Percentiles rank a stretch among this genome's conserved stretches.
Evolutionary conservation across 2,797 vertebrate genomes (phyloP).

Genomic region (Gambelia wislizenii): DNA sequence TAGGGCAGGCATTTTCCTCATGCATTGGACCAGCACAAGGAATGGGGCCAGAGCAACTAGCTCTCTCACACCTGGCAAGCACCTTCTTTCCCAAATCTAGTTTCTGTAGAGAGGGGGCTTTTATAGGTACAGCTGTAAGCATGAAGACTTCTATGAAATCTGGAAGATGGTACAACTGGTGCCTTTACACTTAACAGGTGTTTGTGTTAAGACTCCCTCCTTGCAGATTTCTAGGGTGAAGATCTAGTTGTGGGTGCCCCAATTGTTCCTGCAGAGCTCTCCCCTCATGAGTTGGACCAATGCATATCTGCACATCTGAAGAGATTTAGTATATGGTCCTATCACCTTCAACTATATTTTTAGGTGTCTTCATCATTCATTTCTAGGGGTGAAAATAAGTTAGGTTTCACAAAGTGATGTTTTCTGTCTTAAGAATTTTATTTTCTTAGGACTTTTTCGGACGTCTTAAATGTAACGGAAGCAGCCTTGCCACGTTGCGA

Average conservation of each 20-base stretch:
- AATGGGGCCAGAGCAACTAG: neutral
- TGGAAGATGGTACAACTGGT: neutral
- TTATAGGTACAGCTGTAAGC: neutral
- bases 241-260: neutral
- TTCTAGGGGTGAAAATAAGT: neutral
- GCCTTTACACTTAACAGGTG: neutral
- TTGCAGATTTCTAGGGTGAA: neutral
- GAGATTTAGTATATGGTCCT: neutral
- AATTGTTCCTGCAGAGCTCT: neutral
- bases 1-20: neutral
- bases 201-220: neutral
- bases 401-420: neutral
- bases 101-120: neutral
- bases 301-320: no score
- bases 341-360: neutral
- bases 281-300: no score
- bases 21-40: neutral
- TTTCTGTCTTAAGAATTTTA: neutral
- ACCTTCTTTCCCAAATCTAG: neutral
- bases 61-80: neutral
- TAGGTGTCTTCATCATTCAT: neutral
- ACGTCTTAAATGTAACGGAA: no score
- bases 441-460: no score
- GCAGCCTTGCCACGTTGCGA: no score
- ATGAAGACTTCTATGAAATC: neutral